phyloP scores from a whole-genome alignment of 2,888 invertebrate species.

The Andrena bucephala region DNA sequence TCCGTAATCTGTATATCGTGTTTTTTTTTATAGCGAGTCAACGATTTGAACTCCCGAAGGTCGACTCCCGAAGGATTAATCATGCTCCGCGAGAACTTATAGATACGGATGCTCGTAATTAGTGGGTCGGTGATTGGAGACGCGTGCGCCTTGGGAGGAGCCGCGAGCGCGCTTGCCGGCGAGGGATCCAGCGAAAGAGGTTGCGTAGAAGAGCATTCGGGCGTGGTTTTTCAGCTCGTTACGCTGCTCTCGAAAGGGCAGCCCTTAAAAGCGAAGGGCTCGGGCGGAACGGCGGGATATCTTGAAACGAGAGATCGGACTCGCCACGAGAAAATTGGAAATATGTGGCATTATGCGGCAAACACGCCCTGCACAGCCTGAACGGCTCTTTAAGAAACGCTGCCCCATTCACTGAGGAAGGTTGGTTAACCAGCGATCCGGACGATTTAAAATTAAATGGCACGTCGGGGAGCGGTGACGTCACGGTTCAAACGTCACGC shows the following conservation, averaged over 20 bases:
- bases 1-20: neutral
- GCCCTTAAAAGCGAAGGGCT: neutral
- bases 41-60: neutral
- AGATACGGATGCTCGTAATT: slow-evolving; percentile 15
- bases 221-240: slow-evolving; percentile 77
- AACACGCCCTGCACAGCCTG: slow-evolving; percentile 5
- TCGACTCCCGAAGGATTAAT: slow-evolving; percentile 10
- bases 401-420: slow-evolving; percentile 16
- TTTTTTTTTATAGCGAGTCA: neutral
- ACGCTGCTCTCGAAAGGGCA: neutral
- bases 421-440: slow-evolving; percentile 41
- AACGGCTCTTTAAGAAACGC: slow-evolving; percentile 26
- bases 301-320: slow-evolving; percentile 1
- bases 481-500: slow-evolving; percentile 69
- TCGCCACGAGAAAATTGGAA: slow-evolving; percentile 25
- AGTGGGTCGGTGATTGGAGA: slow-evolving; percentile 47
- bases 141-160: slow-evolving; percentile 75
- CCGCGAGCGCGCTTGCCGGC: slow-evolving; percentile 71
- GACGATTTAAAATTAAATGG: slow-evolving; percentile 70
- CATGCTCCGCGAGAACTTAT: neutral
- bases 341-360: slow-evolving; percentile 39
- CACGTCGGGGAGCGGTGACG: slow-evolving; percentile 68
- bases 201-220: slow-evolving; percentile 70
- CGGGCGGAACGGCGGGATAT: slow-evolving; percentile 22
- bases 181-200: slow-evolving; percentile 50